Percentiles rank a stretch among this genome's conserved stretches.
Conservation (phyloP, 2,888 invertebrate species). For the Folsomia candida region DNA sequence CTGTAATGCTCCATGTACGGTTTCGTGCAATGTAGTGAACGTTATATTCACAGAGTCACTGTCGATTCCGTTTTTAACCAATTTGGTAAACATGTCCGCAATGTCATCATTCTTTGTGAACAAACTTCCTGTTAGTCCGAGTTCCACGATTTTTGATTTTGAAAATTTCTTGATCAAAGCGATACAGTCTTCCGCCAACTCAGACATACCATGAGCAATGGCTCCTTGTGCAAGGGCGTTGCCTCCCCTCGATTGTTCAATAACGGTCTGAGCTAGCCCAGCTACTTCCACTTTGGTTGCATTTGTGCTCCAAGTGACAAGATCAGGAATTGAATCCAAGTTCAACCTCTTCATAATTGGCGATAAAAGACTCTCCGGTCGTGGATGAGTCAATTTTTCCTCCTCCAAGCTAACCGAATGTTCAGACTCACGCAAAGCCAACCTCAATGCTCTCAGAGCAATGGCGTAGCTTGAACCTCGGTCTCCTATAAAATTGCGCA, state of each 20-base stretch:
- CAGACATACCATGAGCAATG: slow-evolving; percentile 31
- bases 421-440: slow-evolving; percentile 41
- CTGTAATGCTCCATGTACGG: slow-evolving; percentile 37
- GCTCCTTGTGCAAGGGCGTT: slow-evolving; percentile 25
- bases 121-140: slow-evolving; percentile 48
- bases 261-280: slow-evolving; percentile 26
- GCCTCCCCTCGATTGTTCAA: slow-evolving; percentile 31
- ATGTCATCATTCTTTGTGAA: slow-evolving; percentile 43
- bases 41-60: slow-evolving; percentile 16
- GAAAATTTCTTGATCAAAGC: slow-evolving; percentile 36
- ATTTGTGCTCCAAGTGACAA: slow-evolving; percentile 38
- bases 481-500: slow-evolving; percentile 32
- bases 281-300: slow-evolving; percentile 45
- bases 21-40: slow-evolving; percentile 34
- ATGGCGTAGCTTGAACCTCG: slow-evolving; percentile 45
- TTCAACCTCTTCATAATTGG: slow-evolving; percentile 29
- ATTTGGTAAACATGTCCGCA: slow-evolving; percentile 22
- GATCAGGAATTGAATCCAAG: slow-evolving; percentile 27
- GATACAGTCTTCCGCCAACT: slow-evolving; percentile 42
- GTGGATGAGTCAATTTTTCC: not conserved
- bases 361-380: not conserved
- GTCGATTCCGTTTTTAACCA: slow-evolving; percentile 10
- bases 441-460: slow-evolving; percentile 34
- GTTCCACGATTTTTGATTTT: slow-evolving; percentile 14
- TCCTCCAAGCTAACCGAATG: slow-evolving; percentile 12